Evolutionary conservation across 2,888 invertebrate genomes (phyloP).

Genomic region (Tachina fera): DNA sequence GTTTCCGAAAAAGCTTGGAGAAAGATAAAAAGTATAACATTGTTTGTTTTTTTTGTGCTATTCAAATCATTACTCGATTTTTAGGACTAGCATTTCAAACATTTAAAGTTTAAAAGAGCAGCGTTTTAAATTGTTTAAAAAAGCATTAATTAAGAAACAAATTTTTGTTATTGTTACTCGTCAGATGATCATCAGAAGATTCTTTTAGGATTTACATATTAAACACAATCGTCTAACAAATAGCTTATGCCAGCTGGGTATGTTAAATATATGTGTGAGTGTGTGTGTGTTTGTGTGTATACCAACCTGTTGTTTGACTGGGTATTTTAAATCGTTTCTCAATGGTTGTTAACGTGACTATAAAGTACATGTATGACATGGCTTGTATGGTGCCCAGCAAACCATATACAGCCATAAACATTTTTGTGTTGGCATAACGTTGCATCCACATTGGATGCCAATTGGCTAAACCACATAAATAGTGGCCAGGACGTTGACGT

Average conservation of each 20-base stretch:
- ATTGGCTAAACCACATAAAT: conserved; percentile 84
- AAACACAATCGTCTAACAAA: too few species aligned
- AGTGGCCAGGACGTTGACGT: conserved; percentile 73
- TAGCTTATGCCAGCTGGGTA: not conserved
- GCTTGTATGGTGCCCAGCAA: conserved; percentile 87
- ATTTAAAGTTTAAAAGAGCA: too few species aligned
- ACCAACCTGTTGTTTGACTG: conserved; percentile 86
- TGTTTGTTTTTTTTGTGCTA: too few species aligned
- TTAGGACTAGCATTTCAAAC: too few species aligned
- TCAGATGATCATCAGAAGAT: too few species aligned
- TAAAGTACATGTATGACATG: conserved; percentile 87
- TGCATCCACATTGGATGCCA: conserved; percentile 86
- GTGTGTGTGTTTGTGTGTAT: not conserved
- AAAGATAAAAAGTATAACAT: too few species aligned
- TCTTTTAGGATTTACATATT: too few species aligned
- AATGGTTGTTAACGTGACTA: conserved; percentile 87
- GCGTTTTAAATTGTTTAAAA: too few species aligned
- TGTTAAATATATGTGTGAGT: not conserved
- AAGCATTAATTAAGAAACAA: too few species aligned
- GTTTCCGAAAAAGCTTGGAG: too few species aligned
- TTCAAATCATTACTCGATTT: too few species aligned
- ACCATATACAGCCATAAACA: conserved; percentile 86
- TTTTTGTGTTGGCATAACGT: conserved; percentile 85
- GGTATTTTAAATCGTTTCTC: conserved; percentile 88
- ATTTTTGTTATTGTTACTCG: too few species aligned